Conservation (phyloP, 2,888 invertebrate species). For the Drosophila mettleri region DNA sequence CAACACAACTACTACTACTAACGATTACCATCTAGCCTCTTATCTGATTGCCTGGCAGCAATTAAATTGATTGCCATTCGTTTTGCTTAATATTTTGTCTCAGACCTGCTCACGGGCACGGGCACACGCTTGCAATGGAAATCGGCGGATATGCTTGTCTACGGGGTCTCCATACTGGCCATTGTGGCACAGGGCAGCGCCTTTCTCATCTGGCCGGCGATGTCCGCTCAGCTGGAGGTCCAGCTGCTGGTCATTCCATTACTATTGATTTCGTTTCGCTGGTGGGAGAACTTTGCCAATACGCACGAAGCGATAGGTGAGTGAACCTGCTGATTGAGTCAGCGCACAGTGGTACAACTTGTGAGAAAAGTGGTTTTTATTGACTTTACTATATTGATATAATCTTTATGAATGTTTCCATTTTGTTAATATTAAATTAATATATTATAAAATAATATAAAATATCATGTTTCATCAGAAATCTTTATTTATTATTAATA, state of each 20-base stretch:
- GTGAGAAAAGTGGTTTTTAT: neutral
- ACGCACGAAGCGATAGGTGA: slow-evolving; percentile 77
- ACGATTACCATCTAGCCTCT: slow-evolving; percentile 45
- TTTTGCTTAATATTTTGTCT: slow-evolving; percentile 28
- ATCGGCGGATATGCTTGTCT: slow-evolving; percentile 61
- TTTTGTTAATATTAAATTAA: too few relatives aligned
- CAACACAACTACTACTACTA: slow-evolving; percentile 8
- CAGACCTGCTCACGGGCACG: slow-evolving; percentile 78
- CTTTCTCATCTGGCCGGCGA: slow-evolving; percentile 89
- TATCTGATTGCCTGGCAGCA: slow-evolving; percentile 53
- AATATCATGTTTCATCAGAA: too few relatives aligned
- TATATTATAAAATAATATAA: too few relatives aligned
- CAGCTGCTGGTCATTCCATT: slow-evolving; percentile 88
- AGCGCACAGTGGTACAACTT: neutral
- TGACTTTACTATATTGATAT: neutral
- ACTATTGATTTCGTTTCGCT: slow-evolving; percentile 90
- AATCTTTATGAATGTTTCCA: too few relatives aligned
- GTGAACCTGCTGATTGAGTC: slow-evolving; percentile 12
- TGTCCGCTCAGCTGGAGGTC: slow-evolving; percentile 85
- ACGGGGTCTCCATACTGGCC: slow-evolving; percentile 85
- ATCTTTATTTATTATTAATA: too few relatives aligned
- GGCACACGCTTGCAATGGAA: slow-evolving; percentile 72
- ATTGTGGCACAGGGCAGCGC: slow-evolving; percentile 88
- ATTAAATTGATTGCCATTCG: slow-evolving; percentile 75
- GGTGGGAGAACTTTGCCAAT: slow-evolving; percentile 93